Evolutionary conservation across 2,797 vertebrate species (phyloP).

Genomic region (Fringilla coelebs): DNA sequence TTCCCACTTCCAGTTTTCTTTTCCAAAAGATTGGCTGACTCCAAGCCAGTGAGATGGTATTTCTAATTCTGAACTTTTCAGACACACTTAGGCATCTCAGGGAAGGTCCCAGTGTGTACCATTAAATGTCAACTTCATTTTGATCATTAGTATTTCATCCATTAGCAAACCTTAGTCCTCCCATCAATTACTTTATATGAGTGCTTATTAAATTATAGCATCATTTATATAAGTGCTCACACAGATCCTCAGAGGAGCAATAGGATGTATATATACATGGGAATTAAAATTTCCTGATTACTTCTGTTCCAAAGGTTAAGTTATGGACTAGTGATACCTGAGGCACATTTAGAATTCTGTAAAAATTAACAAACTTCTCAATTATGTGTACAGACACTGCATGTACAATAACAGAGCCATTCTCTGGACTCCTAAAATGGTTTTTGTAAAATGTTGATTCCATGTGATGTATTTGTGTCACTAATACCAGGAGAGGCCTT

Average conservation of each 20-base stretch:
- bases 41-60: background rate
- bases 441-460: background rate
- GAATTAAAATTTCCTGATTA: background rate
- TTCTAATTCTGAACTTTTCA: background rate
- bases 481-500: background rate
- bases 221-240: background rate
- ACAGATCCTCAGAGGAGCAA: background rate
- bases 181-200: background rate
- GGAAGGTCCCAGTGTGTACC: background rate
- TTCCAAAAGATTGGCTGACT: background rate
- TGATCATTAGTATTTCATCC: background rate
- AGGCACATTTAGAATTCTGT: background rate
- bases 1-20: background rate
- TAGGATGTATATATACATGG: rapidly evolving
- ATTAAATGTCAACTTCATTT: background rate
- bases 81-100: background rate
- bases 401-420: background rate
- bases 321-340: background rate
- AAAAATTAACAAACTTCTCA: background rate
- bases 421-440: background rate
- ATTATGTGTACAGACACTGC: background rate
- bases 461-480: background rate
- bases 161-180: background rate
- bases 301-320: background rate
- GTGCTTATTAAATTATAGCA: background rate